A percentile compares a stretch with the other conserved stretches of the same genome.
Evolutionary conservation across 2,113 vertebrate species (phyloP).

Genomic region (Macquaria ambigua): DNA sequence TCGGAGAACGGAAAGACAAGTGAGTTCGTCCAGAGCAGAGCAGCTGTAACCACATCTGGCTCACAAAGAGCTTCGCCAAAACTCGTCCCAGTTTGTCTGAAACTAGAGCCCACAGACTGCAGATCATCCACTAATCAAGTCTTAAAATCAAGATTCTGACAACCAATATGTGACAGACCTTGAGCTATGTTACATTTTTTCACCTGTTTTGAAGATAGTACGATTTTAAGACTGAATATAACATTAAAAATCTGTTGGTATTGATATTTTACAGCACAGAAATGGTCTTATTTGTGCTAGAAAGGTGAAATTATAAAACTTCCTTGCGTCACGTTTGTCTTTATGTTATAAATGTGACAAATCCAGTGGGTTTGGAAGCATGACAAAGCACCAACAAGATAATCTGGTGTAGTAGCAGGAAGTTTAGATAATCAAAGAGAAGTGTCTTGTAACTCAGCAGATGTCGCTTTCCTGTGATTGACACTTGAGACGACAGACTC

Average conservation of each 20-base stretch:
- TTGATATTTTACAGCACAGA: background rate
- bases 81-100: background rate
- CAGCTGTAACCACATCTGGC: background rate
- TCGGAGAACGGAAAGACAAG: conserved; percentile 93
- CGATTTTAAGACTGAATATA: too few species aligned
- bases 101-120: background rate
- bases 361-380: too few species aligned
- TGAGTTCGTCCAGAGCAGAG: conserved; percentile 78
- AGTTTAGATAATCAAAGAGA: background rate
- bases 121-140: background rate
- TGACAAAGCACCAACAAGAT: background rate
- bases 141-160: background rate
- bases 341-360: background rate
- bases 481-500: background rate
- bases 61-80: background rate
- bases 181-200: too few species aligned
- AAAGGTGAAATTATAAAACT: background rate
- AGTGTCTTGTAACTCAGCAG: background rate
- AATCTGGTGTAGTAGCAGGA: background rate
- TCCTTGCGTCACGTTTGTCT: background rate
- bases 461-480: conserved; percentile 10
- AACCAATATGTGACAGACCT: background rate
- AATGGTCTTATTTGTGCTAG: background rate
- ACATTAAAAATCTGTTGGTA: too few species aligned
- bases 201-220: background rate